These are phyloP conservation scores for Paratrypauchen microcephalus DNA, from an alignment of 2,797 vertebrate genomes.

Conservation along the genomic window DNA sequence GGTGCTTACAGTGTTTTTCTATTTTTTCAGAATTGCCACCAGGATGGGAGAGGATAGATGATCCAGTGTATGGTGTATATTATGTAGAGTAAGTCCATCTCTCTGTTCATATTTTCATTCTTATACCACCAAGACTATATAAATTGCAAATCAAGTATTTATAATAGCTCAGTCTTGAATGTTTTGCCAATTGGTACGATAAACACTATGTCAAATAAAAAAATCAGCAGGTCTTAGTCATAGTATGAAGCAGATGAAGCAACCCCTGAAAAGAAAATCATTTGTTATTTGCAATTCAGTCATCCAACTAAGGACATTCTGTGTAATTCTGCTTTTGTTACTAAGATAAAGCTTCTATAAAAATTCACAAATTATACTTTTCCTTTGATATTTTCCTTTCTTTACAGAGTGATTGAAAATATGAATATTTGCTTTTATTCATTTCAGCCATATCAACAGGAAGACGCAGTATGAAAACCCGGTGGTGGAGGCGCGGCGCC, in stretches of 20 bases:
- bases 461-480: constrained; percentile 99
- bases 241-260: neutral
- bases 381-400: too few species aligned
- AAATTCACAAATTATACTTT: too few species aligned
- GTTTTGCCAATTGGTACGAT: neutral
- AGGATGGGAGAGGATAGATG: constrained; percentile 99
- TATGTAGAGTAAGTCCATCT: constrained; percentile 95
- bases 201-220: neutral
- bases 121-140: neutral
- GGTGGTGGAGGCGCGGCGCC: constrained; percentile 91
- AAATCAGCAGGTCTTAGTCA: neutral
- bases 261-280: neutral
- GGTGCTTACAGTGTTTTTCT: constrained; percentile 31
- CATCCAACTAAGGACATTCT: neutral
- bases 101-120: constrained; percentile 1
- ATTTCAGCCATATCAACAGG: constrained; percentile 93
- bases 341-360: too few species aligned
- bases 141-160: constrained; percentile 9
- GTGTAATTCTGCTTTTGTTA: neutral
- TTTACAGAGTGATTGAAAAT: too few species aligned
- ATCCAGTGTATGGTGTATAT: constrained; percentile 97
- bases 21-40: constrained; percentile 90
- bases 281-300: neutral
- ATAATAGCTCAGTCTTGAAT: neutral
- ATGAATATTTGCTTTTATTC: neutral